Conservation (phyloP, 2,797 vertebrate species). For the Tiaroga cobitis region DNA sequence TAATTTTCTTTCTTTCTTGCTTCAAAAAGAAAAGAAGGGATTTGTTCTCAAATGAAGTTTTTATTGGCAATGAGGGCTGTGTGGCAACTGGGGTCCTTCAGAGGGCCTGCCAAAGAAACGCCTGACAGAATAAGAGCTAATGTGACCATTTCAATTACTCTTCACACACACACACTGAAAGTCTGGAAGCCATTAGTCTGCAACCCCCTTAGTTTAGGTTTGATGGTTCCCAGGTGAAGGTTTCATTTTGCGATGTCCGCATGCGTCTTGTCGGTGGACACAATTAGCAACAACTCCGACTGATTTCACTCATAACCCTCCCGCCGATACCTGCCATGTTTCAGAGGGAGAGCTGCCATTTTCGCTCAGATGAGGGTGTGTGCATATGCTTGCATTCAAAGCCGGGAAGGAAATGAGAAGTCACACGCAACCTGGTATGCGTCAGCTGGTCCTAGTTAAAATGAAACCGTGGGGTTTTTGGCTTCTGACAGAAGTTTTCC, state of each 20-base stretch:
- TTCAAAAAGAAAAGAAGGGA: constrained; percentile 47
- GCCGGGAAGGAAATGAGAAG: constrained; percentile 91
- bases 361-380: not conserved
- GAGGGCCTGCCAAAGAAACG: constrained; percentile 79
- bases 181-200: constrained; percentile 99
- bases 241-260: constrained; percentile 45
- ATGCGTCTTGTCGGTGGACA: constrained; percentile 73
- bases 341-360: constrained; percentile 27
- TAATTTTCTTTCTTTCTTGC: constrained; percentile 17
- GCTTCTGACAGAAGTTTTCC: constrained; percentile 34
- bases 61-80: constrained; percentile 59
- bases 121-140: constrained; percentile 93
- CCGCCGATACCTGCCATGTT: constrained; percentile 38
- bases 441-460: constrained; percentile 64
- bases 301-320: constrained; percentile 88
- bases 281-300: constrained; percentile 96
- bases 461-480: constrained; percentile 27
- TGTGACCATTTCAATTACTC: constrained; percentile 97
- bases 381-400: constrained; percentile 13
- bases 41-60: constrained; percentile 57
- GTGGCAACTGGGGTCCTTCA: constrained; percentile 68
- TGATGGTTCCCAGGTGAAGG: constrained; percentile 98
- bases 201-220: constrained; percentile 78
- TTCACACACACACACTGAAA: constrained; percentile 45
- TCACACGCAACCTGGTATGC: constrained; percentile 90